These are phyloP conservation scores for Aeoliscus strigatus DNA, from an alignment of 2,797 vertebrate species.

Conservation along the genomic window DNA sequence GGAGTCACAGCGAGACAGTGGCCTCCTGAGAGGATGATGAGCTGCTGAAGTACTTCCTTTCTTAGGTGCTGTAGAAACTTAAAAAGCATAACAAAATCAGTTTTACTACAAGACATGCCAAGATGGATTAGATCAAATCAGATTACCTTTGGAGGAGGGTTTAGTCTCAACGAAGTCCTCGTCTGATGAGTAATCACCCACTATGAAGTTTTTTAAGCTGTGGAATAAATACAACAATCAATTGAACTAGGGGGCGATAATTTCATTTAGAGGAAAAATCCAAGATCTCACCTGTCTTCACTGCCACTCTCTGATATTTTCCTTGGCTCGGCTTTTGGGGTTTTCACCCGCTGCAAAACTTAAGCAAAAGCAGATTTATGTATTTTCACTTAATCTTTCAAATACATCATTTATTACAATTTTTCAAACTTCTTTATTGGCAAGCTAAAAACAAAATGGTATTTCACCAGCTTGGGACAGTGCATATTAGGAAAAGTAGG, in stretches of 20 bases:
- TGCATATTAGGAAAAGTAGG: too few species aligned
- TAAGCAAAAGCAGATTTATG: conserved; percentile 1
- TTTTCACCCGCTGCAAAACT: conserved; percentile 76
- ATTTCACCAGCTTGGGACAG: too few species aligned
- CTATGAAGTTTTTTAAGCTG: conserved; percentile 74
- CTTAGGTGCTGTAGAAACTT: conserved; percentile 40
- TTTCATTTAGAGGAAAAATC: not conserved
- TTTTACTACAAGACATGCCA: not conserved
- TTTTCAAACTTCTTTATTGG: too few species aligned
- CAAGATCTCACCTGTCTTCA: conserved; percentile 62
- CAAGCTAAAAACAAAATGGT: too few species aligned
- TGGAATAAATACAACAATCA: conserved; percentile 6
- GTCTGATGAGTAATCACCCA: conserved; percentile 65
- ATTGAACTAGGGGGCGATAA: not conserved
- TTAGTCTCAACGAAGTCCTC: conserved; percentile 72
- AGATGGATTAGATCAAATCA: not conserved
- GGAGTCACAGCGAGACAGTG: conserved; percentile 50
- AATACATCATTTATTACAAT: too few species aligned
- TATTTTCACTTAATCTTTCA: too few species aligned
- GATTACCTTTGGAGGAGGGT: conserved; percentile 60
- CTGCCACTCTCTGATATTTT: conserved; percentile 33
- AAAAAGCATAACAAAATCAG: not conserved
- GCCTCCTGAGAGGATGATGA: conserved; percentile 30
- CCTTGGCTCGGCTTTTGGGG: conserved; percentile 52
- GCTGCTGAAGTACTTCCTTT: conserved; percentile 45